These are phyloP conservation scores for Vimba vimba DNA, from an alignment of 2,113 vertebrate genomes.

Conservation along the genomic window DNA sequence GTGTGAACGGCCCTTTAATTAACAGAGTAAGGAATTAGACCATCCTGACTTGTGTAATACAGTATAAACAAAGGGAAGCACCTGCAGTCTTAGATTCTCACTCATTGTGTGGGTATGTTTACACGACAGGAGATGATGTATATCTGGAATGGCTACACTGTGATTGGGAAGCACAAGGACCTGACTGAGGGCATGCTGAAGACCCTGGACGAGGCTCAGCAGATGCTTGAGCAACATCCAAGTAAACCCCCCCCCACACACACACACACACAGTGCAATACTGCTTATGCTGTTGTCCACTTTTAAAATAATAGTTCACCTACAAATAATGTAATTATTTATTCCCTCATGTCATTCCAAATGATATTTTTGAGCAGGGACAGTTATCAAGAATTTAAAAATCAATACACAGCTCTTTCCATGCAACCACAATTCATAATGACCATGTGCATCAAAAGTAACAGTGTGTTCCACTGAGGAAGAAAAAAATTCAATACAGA, in stretches of 20 bases:
- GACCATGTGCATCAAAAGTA: neutral
- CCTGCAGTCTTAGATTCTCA: neutral
- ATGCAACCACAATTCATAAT: neutral
- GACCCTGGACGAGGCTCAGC: constrained; percentile 86
- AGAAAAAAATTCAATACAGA: neutral
- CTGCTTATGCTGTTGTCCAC: neutral
- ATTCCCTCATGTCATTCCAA: neutral
- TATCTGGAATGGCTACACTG: constrained; percentile 97
- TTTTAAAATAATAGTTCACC: neutral
- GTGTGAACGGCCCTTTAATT: neutral
- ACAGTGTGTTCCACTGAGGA: neutral
- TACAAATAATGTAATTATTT: neutral
- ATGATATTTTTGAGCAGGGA: neutral
- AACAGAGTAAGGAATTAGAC: constrained; percentile 6
- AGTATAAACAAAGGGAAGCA: constrained; percentile 26
- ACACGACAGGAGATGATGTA: constrained; percentile 96
- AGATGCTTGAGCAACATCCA: constrained; percentile 78
- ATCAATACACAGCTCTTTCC: too few species aligned
- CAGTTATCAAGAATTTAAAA: too few species aligned
- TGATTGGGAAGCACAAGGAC: constrained; percentile 92
- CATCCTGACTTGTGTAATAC: constrained; percentile 3
- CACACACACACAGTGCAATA: neutral
- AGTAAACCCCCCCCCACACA: constrained; percentile 71
- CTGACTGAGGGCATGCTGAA: constrained; percentile 92
- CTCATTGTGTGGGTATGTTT: constrained; percentile 34